A percentile compares a stretch with the other conserved stretches of the same genome.
Evolutionary conservation across 1,140 invertebrate genomes (phyloP).

Genomic region (Antheraea pernyi): DNA sequence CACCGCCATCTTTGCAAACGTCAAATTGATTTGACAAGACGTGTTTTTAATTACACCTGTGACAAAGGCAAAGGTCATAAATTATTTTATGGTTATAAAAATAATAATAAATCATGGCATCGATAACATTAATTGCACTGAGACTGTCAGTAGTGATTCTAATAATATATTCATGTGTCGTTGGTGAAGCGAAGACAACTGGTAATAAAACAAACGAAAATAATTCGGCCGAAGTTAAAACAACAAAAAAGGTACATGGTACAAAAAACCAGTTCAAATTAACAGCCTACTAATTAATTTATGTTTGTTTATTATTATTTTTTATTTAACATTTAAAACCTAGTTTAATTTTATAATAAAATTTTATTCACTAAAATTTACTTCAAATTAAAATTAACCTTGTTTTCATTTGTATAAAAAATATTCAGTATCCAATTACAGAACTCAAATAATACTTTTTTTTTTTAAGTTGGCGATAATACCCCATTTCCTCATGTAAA

Average conservation of each 20-base stretch:
- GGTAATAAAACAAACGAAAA: slow-evolving; percentile 23
- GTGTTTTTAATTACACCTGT: not conserved
- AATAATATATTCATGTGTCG: slow-evolving; percentile 18
- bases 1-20: not conserved
- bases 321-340: too few species aligned
- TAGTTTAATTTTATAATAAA: too few species aligned
- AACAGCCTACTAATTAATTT: not conserved
- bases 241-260: slow-evolving; percentile 20
- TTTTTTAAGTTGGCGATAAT: too few species aligned
- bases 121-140: not conserved
- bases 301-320: too few species aligned
- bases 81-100: not conserved
- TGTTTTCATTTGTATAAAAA: too few species aligned
- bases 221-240: slow-evolving; percentile 15
- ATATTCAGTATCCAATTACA: too few species aligned
- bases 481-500: too few species aligned
- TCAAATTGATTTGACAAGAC: not conserved
- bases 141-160: slow-evolving; percentile 24
- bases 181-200: slow-evolving; percentile 13
- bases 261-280: not conserved
- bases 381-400: too few species aligned
- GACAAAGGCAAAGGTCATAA: not conserved
- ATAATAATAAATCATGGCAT: not conserved
- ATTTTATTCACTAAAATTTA: too few species aligned
- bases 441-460: too few species aligned